Evolutionary conservation across 2,888 invertebrate species (phyloP).

Genomic region (Erebia aethiops): DNA sequence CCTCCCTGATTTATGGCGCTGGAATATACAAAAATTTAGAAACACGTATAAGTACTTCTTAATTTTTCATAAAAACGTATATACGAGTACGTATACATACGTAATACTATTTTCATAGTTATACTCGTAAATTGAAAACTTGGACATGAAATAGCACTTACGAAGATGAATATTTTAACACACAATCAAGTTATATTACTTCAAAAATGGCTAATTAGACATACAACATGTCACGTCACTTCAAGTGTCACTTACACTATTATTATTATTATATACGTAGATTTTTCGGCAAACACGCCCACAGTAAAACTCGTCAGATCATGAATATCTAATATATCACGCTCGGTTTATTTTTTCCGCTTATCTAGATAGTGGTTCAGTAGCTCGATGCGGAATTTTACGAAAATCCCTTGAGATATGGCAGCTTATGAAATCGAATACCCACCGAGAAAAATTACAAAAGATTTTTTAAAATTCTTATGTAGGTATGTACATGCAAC

Average conservation of each 20-base stretch:
- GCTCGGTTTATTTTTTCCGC: neutral
- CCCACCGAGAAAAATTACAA: neutral
- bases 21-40: too few species aligned
- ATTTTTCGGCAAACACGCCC: neutral
- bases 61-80: too few species aligned
- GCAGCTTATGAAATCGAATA: conserved; percentile 10
- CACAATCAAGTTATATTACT: neutral
- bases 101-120: too few species aligned
- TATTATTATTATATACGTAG: neutral
- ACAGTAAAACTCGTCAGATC: neutral
- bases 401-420: neutral
- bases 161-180: too few species aligned
- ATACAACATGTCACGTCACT: neutral
- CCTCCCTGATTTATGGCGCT: too few species aligned
- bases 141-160: too few species aligned
- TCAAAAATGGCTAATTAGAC: neutral
- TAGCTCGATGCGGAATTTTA: conserved; percentile 2
- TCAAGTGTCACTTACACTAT: neutral
- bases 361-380: neutral
- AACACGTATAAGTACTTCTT: too few species aligned
- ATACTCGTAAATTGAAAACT: too few species aligned
- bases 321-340: neutral
- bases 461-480: conserved; percentile 7
- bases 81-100: too few species aligned
- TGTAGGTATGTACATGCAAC: neutral